These are phyloP conservation scores for Apotomis turbidana DNA, from an alignment of 2,888 invertebrate species.

Conservation along the genomic window DNA sequence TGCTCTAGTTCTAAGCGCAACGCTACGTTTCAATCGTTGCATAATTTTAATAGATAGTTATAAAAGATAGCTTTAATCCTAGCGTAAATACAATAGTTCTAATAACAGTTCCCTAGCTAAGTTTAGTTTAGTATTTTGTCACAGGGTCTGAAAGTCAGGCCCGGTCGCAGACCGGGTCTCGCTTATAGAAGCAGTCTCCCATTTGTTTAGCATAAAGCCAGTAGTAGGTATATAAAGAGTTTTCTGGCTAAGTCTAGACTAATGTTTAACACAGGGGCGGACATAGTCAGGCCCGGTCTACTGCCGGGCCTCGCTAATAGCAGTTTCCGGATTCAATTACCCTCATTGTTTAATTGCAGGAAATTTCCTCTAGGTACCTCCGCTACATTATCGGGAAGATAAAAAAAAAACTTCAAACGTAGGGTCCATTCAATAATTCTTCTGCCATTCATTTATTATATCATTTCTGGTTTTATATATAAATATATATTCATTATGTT, in stretches of 20 bases:
- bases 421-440: not conserved
- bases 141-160: conserved; percentile 25
- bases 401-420: not conserved
- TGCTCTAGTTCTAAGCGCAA: conserved; percentile 37
- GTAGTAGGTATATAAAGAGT: not conserved
- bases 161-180: conserved; percentile 19
- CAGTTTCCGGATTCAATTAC: conserved; percentile 27
- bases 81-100: conserved; percentile 6
- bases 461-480: conserved; percentile 2
- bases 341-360: conserved; percentile 31
- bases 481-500: conserved; percentile 1
- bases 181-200: conserved; percentile 28
- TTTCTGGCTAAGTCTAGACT: conserved; percentile 20
- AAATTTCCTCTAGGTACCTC: conserved; percentile 20
- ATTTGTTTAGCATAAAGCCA: conserved; percentile 8
- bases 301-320: conserved; percentile 31
- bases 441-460: conserved; percentile 13
- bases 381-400: not conserved
- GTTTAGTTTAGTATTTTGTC: conserved; percentile 22
- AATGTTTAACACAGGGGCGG: conserved; percentile 33
- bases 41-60: conserved; percentile 17
- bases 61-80: conserved; percentile 24
- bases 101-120: conserved; percentile 28
- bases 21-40: conserved; percentile 21
- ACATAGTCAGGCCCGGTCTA: conserved; percentile 37